phyloP scores from a whole-genome alignment of 2,113 vertebrate genomes.

The Glaucidium brasilianum region DNA sequence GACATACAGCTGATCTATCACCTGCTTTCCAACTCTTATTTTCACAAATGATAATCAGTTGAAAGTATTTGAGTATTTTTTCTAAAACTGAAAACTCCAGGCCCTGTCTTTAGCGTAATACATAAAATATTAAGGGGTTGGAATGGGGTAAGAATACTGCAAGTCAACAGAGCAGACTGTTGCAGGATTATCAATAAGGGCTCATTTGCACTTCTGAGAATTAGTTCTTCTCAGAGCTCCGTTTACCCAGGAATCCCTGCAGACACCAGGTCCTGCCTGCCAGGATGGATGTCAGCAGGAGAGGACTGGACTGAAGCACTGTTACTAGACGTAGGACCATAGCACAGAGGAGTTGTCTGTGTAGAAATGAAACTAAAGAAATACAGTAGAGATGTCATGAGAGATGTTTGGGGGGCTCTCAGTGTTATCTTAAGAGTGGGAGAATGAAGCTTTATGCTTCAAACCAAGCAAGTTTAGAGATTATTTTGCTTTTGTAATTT shows the following conservation, averaged over 20 bases:
- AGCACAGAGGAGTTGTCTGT: neutral
- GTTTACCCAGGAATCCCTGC: neutral
- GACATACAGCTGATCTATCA: neutral
- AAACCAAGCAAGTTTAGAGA: neutral
- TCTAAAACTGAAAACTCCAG: neutral
- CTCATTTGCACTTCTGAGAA: neutral
- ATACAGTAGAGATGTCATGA: neutral
- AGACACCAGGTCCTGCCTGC: neutral
- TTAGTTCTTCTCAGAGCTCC: neutral
- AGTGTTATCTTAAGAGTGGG: neutral
- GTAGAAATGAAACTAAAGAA: neutral
- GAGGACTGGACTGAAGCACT: neutral
- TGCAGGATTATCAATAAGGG: neutral
- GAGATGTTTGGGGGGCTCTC: accelerated
- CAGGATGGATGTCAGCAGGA: neutral
- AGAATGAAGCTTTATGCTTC: neutral
- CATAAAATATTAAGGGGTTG: neutral
- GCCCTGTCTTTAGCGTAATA: neutral
- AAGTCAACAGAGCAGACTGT: neutral
- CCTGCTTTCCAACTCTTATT: neutral
- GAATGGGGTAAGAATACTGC: neutral
- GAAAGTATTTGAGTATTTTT: neutral
- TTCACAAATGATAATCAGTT: neutral
- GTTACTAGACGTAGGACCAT: accelerated
- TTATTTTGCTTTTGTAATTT: neutral